phyloP scores from a whole-genome alignment of 2,113 vertebrate genomes.

The Barnardius zonarius region DNA sequence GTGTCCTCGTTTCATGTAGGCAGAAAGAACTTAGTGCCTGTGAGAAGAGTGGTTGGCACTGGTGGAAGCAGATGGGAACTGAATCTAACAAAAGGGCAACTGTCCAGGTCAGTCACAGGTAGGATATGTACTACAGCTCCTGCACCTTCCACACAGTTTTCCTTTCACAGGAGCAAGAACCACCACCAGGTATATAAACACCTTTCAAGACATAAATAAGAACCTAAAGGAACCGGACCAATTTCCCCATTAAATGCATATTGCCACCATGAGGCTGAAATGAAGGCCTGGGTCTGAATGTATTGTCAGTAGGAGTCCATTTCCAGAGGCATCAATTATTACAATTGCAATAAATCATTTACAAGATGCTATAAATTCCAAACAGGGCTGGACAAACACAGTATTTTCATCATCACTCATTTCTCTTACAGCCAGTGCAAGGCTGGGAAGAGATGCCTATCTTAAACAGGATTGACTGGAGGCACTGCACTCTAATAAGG shows the following conservation, averaged over 20 bases:
- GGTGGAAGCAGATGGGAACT: neutral
- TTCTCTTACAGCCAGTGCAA: neutral
- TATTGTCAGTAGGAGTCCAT: slow-evolving; percentile 51
- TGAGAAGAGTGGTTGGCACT: neutral
- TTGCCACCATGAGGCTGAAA: slow-evolving; percentile 25
- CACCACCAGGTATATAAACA: neutral
- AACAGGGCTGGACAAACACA: slow-evolving; percentile 21
- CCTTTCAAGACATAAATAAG: slow-evolving; percentile 13
- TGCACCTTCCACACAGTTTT: neutral
- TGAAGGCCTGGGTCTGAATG: slow-evolving; percentile 6
- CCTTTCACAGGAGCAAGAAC: neutral
- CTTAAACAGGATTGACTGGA: slow-evolving; percentile 7
- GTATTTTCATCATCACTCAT: slow-evolving; percentile 15
- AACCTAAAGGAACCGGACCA: neutral
- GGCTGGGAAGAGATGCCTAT: neutral
- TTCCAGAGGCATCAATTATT: slow-evolving; percentile 52
- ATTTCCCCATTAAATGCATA: slow-evolving; percentile 34
- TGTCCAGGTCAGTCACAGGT: neutral
- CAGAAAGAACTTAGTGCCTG: neutral
- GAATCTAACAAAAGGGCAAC: neutral
- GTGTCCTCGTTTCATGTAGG: neutral
- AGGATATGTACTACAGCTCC: neutral
- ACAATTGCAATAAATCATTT: slow-evolving; percentile 4
- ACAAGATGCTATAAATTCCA: slow-evolving; percentile 22
- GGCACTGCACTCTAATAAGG: neutral